phyloP scores from a whole-genome alignment of 1,140 invertebrate species.

The Panagrolaimus sp. region DNA sequence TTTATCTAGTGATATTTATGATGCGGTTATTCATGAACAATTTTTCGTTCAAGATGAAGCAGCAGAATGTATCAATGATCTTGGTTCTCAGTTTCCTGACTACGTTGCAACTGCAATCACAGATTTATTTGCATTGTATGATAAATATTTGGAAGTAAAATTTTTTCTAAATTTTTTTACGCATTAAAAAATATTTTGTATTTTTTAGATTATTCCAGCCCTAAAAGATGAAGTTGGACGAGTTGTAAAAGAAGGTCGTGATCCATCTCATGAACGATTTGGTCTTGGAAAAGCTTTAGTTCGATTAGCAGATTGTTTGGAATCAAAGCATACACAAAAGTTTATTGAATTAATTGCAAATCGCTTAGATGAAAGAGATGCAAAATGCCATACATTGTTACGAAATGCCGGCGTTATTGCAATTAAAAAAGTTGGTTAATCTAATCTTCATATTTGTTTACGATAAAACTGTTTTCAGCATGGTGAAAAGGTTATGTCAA shows the following conservation, averaged over 20 bases:
- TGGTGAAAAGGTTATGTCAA: conserved; percentile 61
- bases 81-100: background rate
- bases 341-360: conserved; percentile 65
- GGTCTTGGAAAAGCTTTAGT: conserved; percentile 77
- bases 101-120: background rate
- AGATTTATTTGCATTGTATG: background rate
- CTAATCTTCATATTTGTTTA: conserved; percentile 23
- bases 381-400: conserved; percentile 79
- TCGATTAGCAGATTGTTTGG: conserved; percentile 65
- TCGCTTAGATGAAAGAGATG: conserved; percentile 77
- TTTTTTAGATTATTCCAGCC: conserved; percentile 71
- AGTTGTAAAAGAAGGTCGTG: conserved; percentile 71
- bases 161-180: background rate
- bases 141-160: conserved; percentile 1
- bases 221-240: conserved; percentile 82
- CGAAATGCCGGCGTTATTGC: conserved; percentile 80
- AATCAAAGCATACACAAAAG: background rate
- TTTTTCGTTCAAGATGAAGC: conserved; percentile 3
- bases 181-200: background rate
- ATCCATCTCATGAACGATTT: conserved; percentile 78
- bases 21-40: background rate
- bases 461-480: conserved; percentile 33
- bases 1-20: background rate
- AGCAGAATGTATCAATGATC: background rate
- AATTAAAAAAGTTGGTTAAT: conserved; percentile 66